Evolutionary conservation across 2,797 vertebrate species (phyloP), one percentile per base, ranked within the genome.

Genomic region (Rhinatrema bivittatum): DNA sequence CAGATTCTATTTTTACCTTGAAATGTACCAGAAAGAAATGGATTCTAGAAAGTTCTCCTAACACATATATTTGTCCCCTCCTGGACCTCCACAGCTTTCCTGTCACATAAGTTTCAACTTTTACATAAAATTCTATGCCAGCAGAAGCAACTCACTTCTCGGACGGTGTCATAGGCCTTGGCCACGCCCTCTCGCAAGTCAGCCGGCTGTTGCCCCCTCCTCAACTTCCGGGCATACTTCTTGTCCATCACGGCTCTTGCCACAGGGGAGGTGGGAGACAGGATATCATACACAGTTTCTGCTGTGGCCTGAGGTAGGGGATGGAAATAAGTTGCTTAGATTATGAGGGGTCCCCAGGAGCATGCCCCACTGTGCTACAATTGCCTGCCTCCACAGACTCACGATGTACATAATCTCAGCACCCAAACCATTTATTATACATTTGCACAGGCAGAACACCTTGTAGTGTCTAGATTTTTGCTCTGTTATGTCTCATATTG

Each of bases 211-310:
- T 80, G 84, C 4, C 82, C 80, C 29, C 81, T 76, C 16, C 85
- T 82, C 2, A 82, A 79, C 20, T 79, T 81, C 12, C 74, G 46
- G 1, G 81, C 53, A 1, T 80, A 69, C 9, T 84, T 85, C 28
- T 81, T 86, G 55, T 92, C 89, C 2, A 85, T 83, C 28, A 91
- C 74, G 46, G 83, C 53, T 27, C 89, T 90, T 7, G 83, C 81
- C 20, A 91, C 29, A 1, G 90, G 89, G 0, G 84, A 88, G 0
- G 90, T 89, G 0, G 92, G 92, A 28, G 92, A 96, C 50, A 96
- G 72, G 68, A 96, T 94, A 65, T 96, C 92, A 1, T 96, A 94
- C 15, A 93, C 92, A 0, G 91, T 96, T 70, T 96, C 92, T 2
- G 92, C 92, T 8, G 92, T 93, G 34, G 92, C 90, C 92, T 94